Evolutionary conservation across 2,113 vertebrate genomes (phyloP), one percentile per base, ranked within the genome.

Genomic region (Pelmatolapia mariae): DNA sequence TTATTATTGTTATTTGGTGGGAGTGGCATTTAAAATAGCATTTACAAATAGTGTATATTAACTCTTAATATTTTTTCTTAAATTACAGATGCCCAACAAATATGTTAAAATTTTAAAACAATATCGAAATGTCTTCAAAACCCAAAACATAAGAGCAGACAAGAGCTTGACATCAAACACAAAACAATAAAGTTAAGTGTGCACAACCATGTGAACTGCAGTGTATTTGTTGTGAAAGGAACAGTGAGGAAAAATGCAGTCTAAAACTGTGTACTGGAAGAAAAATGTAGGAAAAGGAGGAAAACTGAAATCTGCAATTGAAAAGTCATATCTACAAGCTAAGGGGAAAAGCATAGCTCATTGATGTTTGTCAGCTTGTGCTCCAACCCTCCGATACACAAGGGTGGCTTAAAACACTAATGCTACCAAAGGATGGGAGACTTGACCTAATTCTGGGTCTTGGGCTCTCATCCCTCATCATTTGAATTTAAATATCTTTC

Each of bases 371-470:
- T 81, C 78, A 83, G 73, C 56, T 54, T 84, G 59, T 86, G 84
- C 87, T 91, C 59, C 87, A 89, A 86, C 59, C 29, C 82, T 88
- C 53, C 83, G 84, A 94, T 86, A 91, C 71, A 91, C 86, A 83
- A 88, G 84, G 63, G 86, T 82, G 87, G 85, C 87, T 93, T 92
- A 82, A 91, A 88, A 87, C 73, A 83, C 85, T 87, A 92, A 92
- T 93, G 82, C 91, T 81, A 36, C 85, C 84, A 89, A 88, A 84
- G 89, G 85, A 61, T 76, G 47, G 83, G 84, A 87, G 91, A 87
- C 90, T 91, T 95, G 94, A 95, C 95, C 96, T 94, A 94, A 89
- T 93, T 95, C 87, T 79, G 83, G 80, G 56, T 85, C 79, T 80
- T 78, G 89, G 73, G 9, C 86, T 82, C 86, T 87, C 57, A 89